Base-by-base conservation (phyloP, 2,888 invertebrate species). In the Epirrhoe tristata region DNA sequence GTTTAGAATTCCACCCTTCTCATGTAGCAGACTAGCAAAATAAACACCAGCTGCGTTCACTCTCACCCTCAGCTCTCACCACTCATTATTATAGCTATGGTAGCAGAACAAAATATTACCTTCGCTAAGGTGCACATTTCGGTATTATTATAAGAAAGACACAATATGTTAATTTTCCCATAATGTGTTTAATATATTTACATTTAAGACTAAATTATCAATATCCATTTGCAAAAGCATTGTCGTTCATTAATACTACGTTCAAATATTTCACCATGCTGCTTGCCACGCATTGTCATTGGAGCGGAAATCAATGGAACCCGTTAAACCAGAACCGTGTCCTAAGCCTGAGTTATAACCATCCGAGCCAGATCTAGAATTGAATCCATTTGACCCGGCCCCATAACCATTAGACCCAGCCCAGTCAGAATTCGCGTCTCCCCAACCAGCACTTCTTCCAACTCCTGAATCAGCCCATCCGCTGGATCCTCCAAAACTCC, bases 1-100 rank as follows among this genome's bases (percentile, higher is more conserved):
- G 64, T 54, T 61, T 64, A 34, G 24, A 56, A 61, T 61, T 68
- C 67, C 67, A 58, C 67, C 67, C 61, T 68, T 64, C 58, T 55
- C 64, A 16, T 64, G 67, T 68, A 31, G 0, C 4, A 36, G 59
- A 57, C 63, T 60, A 60, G 67, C 64, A 61, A 64, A 68, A 58
- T 58, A 64, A 64, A 68, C 67, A 63, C 58, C 67, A 68, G 64
- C 57, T 68, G 64, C 50, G 51, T 17, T 10, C 16, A 39, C 31
- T 64, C 67, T 34, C n/a, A n/a, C n/a, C n/a, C n/a, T n/a, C n/a
- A n/a, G n/a, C n/a, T n/a, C n/a, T n/a, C 64, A 57, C 59, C 12
- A 52, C 4, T 48, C 24, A 6, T 5, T 48, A 14, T 6, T 48
- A 16, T 16, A 16, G 6, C 14, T 16, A 48, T 48, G 16, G 48